phyloP scores from a whole-genome alignment of 1,140 invertebrate genomes.

The Drosophila dunni region DNA sequence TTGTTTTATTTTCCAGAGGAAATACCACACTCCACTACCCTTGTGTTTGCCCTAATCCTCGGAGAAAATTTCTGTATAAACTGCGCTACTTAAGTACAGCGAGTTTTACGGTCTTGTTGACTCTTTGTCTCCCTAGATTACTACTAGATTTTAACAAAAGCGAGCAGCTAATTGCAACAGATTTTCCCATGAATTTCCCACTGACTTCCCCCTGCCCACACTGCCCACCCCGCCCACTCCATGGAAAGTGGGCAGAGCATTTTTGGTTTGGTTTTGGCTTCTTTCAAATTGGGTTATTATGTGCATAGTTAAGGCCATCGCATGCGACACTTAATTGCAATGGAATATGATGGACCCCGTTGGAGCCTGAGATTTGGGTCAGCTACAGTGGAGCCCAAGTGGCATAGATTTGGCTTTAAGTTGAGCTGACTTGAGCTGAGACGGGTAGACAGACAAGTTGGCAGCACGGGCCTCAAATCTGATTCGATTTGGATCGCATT shows the following conservation, averaged over 20 bases:
- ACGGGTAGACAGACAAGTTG: background rate
- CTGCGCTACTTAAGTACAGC: too few relatives aligned
- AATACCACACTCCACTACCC: too few relatives aligned
- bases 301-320: conserved; percentile 76
- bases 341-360: conserved; percentile 55
- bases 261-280: conserved; percentile 30
- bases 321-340: conserved; percentile 78
- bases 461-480: conserved; percentile 41
- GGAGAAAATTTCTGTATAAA: too few relatives aligned
- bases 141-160: conserved; percentile 33
- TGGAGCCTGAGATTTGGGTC: conserved; percentile 33
- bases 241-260: conserved; percentile 60
- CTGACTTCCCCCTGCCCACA: too few relatives aligned
- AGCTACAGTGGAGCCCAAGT: conserved; percentile 17
- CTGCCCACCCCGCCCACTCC: background rate
- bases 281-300: conserved; percentile 77
- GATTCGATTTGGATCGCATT: conserved; percentile 64
- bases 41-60: too few relatives aligned
- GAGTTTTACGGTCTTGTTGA: too few relatives aligned
- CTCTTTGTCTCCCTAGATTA: too few relatives aligned
- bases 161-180: conserved; percentile 79
- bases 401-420: conserved; percentile 29
- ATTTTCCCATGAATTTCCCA: conserved; percentile 66
- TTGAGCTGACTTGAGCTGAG: background rate
- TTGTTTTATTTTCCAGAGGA: too few relatives aligned